Evolutionary conservation across 1,140 invertebrate genomes (phyloP).

Genomic region (Drosophila novamexicana): DNA sequence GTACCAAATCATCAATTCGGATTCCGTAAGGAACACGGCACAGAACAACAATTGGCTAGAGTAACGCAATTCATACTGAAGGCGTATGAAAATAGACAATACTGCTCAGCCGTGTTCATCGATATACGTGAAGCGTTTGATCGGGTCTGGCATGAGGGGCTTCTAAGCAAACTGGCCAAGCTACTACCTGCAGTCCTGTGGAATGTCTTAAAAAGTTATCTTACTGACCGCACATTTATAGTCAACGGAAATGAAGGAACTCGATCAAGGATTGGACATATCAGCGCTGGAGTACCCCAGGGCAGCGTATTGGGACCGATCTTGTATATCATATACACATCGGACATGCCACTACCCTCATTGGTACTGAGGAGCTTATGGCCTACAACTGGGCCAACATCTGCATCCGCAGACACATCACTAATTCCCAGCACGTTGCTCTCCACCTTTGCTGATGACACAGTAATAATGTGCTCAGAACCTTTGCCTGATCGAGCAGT

Average conservation of each 20-base stretch:
- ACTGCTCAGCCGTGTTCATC: conserved; percentile 25
- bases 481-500: neutral
- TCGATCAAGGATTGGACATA: neutral
- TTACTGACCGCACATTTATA: conserved; percentile 2
- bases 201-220: conserved; percentile 7
- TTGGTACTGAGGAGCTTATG: too few relatives aligned
- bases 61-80: neutral
- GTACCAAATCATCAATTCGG: neutral
- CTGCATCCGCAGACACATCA: neutral
- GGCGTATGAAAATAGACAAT: conserved; percentile 2
- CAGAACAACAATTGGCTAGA: too few relatives aligned
- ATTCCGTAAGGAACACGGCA: too few relatives aligned
- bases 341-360: too few relatives aligned
- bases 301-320: conserved; percentile 26
- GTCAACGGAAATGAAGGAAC: neutral
- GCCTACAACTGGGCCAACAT: neutral
- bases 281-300: conserved; percentile 23
- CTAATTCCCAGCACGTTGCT: conserved; percentile 2
- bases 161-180: conserved; percentile 19
- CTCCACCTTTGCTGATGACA: conserved; percentile 30
- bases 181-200: neutral
- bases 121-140: conserved; percentile 30
- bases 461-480: neutral
- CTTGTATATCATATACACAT: neutral
- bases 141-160: conserved; percentile 24